Conservation (phyloP, 1,140 invertebrate species). For the Pseudachorutes palmiensis region DNA sequence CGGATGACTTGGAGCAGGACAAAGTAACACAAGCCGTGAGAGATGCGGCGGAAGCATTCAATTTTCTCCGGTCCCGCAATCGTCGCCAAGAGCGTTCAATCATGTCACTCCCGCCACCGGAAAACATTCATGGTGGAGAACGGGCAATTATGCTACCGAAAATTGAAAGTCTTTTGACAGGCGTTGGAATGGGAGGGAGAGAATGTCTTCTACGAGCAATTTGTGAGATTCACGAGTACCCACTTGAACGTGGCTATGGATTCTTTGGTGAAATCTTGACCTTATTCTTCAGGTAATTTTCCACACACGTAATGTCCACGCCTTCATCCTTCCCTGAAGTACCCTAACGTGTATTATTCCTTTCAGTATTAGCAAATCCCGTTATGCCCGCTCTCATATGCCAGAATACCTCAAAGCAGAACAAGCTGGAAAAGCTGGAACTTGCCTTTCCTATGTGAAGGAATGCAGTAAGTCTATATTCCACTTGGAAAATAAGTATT, state of each 20-base stretch:
- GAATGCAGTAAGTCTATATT: conserved; percentile 32
- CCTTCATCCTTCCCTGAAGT: conserved; percentile 10
- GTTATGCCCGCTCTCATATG: conserved; percentile 31
- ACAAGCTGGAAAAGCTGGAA: conserved; percentile 26
- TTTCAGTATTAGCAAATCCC: conserved; percentile 30
- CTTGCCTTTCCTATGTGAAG: conserved; percentile 22
- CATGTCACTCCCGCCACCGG: conserved; percentile 31
- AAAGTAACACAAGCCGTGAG: no score
- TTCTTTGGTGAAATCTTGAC: conserved; percentile 34
- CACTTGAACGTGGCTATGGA: conserved; percentile 26
- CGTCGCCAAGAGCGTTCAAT: conserved; percentile 8
- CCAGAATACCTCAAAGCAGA: conserved; percentile 33
- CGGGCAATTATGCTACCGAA: conserved; percentile 29
- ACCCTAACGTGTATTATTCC: background rate
- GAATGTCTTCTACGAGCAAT: conserved; percentile 31
- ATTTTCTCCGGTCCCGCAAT: background rate
- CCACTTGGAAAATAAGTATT: conserved; percentile 19
- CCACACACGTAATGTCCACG: background rate
- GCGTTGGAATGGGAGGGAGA: conserved; percentile 26
- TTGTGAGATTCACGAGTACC: conserved; percentile 36
- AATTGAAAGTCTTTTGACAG: conserved; percentile 24
- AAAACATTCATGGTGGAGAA: conserved; percentile 33
- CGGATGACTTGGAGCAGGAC: no score
- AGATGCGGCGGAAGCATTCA: background rate
- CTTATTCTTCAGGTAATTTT: conserved; percentile 33